A percentile compares a stretch with the other conserved stretches of the same genome.
Evolutionary conservation across 1,140 invertebrate genomes (phyloP).

Genomic region (Drosophila santomea): DNA sequence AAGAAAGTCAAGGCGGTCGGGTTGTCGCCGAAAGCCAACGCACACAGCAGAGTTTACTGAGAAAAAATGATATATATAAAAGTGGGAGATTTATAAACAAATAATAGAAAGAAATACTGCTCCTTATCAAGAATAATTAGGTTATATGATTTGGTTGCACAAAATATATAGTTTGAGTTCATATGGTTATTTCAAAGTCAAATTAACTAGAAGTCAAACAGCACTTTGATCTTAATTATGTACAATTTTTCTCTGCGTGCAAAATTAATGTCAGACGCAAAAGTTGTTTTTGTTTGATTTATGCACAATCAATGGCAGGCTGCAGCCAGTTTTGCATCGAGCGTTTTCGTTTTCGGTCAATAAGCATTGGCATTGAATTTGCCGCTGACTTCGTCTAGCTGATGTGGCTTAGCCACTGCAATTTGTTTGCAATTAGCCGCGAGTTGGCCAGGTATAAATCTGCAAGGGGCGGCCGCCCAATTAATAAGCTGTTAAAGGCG

Average conservation of each 20-base stretch:
- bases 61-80: neutral
- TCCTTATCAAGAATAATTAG: no score
- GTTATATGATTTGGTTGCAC: no score
- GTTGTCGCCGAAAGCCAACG: constrained; percentile 41
- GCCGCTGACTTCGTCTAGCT: constrained; percentile 22
- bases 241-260: constrained; percentile 4
- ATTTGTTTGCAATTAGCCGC: constrained; percentile 70
- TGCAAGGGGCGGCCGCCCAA: constrained; percentile 60
- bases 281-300: constrained; percentile 67
- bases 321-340: constrained; percentile 58
- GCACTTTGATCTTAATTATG: neutral
- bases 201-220: no score
- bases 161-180: no score
- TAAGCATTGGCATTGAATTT: constrained; percentile 61
- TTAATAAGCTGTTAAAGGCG: constrained; percentile 63
- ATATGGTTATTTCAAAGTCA: no score
- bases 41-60: constrained; percentile 21
- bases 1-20: constrained; percentile 72
- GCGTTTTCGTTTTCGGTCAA: constrained; percentile 43
- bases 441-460: constrained; percentile 53
- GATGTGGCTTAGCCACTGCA: constrained; percentile 43
- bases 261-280: constrained; percentile 48
- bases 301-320: constrained; percentile 56
- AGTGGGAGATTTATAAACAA: neutral
- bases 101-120: no score